phyloP scores from a whole-genome alignment of 2,888 invertebrate genomes.

The Mesorhabditis sp. region DNA sequence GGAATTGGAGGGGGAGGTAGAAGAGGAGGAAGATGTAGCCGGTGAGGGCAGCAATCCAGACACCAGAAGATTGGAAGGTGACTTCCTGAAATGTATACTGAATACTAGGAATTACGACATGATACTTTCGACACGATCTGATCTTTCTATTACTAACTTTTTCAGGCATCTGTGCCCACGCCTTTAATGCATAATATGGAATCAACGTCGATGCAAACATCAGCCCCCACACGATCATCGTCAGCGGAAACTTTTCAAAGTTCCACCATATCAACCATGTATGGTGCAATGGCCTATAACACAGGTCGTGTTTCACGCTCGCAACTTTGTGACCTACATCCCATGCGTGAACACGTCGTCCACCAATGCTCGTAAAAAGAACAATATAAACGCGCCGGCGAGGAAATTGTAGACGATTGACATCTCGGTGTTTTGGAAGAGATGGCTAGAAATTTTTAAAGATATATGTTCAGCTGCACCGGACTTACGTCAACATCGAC shows the following conservation, averaged over 20 bases:
- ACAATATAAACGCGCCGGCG: conserved; percentile 43
- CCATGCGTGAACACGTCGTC: conserved; percentile 44
- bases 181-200: conserved; percentile 34
- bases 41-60: conserved; percentile 33
- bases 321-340: conserved; percentile 31
- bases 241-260: conserved; percentile 45
- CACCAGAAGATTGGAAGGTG: conserved; percentile 15
- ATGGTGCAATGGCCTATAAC: conserved; percentile 49
- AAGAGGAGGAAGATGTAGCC: conserved; percentile 44
- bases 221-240: conserved; percentile 45
- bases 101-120: neutral
- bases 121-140: neutral
- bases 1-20: conserved; percentile 47
- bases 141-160: conserved; percentile 17
- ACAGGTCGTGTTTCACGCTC: neutral
- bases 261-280: conserved; percentile 57
- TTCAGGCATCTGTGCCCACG: conserved; percentile 43
- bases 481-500: conserved; percentile 44
- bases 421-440: conserved; percentile 31
- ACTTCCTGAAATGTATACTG: conserved; percentile 15
- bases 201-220: conserved; percentile 48
- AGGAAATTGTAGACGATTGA: conserved; percentile 51
- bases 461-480: conserved; percentile 4
- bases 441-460: conserved; percentile 9
- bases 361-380: conserved; percentile 40